A percentile compares a stretch with the other conserved stretches of the same genome.
Evolutionary conservation across 1,140 invertebrate species (phyloP).

Genomic region (Adoxophyes honmai): DNA sequence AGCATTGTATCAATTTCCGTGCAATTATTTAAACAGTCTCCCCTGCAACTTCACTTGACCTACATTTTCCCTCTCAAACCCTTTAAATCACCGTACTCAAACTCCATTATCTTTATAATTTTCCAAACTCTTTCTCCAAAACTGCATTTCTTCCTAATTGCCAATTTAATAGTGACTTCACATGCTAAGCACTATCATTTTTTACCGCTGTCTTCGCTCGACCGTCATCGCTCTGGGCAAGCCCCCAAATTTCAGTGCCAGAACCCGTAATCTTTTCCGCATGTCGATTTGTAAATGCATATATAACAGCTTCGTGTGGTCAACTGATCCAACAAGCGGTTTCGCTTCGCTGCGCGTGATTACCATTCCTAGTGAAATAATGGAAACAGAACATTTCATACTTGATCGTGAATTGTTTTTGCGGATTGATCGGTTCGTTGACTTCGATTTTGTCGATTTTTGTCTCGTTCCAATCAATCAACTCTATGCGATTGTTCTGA

Average conservation of each 20-base stretch:
- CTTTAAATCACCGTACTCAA: too few species aligned
- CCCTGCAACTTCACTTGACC: too few species aligned
- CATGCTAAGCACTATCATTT: not conserved
- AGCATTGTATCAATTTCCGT: too few species aligned
- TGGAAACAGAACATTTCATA: not conserved
- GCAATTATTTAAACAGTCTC: too few species aligned
- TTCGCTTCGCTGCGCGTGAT: not conserved
- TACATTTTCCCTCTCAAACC: too few species aligned
- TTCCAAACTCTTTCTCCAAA: too few species aligned
- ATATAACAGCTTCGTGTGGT: slow-evolving; percentile 18
- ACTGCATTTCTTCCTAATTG: not conserved
- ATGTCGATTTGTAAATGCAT: slow-evolving; percentile 28
- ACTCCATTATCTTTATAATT: too few species aligned
- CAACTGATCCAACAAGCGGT: not conserved
- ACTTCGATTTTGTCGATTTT: not conserved
- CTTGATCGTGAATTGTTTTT: not conserved
- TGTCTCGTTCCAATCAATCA: too few species aligned
- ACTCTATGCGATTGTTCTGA: too few species aligned
- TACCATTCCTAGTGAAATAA: not conserved
- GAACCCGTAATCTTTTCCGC: slow-evolving; percentile 53
- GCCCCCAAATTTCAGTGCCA: slow-evolving; percentile 45
- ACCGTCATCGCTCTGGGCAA: slow-evolving; percentile 31
- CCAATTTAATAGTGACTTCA: slow-evolving; percentile 6
- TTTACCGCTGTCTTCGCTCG: slow-evolving; percentile 25
- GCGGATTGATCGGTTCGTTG: not conserved